Conservation (phyloP, 2,113 vertebrate species). For the Clarias macrocephalus region DNA sequence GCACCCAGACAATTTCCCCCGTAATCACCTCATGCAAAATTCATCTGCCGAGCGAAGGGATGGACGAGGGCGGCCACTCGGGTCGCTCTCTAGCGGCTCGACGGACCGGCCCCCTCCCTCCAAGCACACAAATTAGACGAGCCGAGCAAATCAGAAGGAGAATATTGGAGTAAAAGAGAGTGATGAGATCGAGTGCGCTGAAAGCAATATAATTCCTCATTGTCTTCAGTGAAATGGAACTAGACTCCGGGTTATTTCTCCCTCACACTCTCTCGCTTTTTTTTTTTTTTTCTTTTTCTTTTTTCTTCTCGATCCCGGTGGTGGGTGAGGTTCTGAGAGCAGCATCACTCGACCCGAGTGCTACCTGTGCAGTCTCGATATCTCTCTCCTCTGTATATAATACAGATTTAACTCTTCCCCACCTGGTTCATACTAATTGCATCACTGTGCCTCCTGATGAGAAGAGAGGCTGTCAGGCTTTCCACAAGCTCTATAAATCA, state of each 20-base stretch:
- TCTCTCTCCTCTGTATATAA: constrained; percentile 56
- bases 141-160: constrained; percentile 34
- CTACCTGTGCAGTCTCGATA: constrained; percentile 56
- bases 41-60: constrained; percentile 51
- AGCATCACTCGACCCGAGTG: constrained; percentile 38
- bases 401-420: constrained; percentile 66
- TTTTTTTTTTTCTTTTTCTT: no score
- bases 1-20: constrained; percentile 49
- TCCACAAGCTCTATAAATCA: constrained; percentile 70
- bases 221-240: constrained; percentile 50
- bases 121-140: constrained; percentile 49
- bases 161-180: constrained; percentile 33
- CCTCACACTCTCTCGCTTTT: background rate
- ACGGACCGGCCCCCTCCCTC: constrained; percentile 32
- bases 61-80: background rate
- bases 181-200: constrained; percentile 39
- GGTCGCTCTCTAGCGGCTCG: constrained; percentile 15
- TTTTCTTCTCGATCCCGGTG: constrained; percentile 47
- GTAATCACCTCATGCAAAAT: constrained; percentile 57
- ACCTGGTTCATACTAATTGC: constrained; percentile 69
- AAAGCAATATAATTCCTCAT: constrained; percentile 56
- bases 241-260: constrained; percentile 36
- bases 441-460: constrained; percentile 69
- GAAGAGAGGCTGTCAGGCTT: constrained; percentile 66
- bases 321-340: constrained; percentile 17